Conservation (phyloP, 2,888 invertebrate genomes). For the Tetranychus piercei region DNA sequence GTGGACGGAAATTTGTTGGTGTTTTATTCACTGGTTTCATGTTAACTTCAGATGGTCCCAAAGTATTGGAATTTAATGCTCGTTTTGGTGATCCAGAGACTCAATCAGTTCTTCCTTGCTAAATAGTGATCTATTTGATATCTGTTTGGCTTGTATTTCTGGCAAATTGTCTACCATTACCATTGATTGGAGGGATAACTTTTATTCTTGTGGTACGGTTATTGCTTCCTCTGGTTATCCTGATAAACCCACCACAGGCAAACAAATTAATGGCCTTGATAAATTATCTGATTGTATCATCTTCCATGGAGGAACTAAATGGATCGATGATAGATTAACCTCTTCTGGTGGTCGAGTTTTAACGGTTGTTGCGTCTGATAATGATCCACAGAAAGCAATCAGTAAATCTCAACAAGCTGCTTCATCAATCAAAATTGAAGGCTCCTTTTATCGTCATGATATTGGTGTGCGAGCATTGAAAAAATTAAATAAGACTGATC, state of each 20-base stretch:
- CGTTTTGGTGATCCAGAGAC: conserved; percentile 98
- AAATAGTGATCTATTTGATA: conserved; percentile 54
- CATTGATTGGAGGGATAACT: conserved; percentile 49
- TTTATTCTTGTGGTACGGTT: conserved; percentile 63
- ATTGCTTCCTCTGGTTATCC: conserved; percentile 86
- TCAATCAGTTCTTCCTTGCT: conserved; percentile 66
- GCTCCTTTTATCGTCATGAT: conserved; percentile 66
- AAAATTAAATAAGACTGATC: conserved; percentile 32
- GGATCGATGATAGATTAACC: conserved; percentile 42
- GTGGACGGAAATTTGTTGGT: conserved; percentile 62
- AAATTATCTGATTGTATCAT: conserved; percentile 24
- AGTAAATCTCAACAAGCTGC: conserved; percentile 53
- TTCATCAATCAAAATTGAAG: conserved; percentile 56
- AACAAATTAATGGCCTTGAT: conserved; percentile 42
- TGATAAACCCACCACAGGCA: conserved; percentile 67
- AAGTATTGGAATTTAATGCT: conserved; percentile 88
- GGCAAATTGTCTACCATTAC: conserved; percentile 44
- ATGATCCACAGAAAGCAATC: conserved; percentile 50
- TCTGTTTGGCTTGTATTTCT: conserved; percentile 46
- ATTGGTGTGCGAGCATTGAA: conserved; percentile 71
- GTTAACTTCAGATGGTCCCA: conserved; percentile 72
- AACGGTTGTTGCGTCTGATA: conserved; percentile 51
- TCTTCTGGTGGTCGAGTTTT: conserved; percentile 81
- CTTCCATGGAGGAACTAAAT: conserved; percentile 69
- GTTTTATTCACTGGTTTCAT: conserved; percentile 90